Base-by-base conservation (phyloP, 1,140 invertebrate species). In the Penaeus chinensis region DNA sequence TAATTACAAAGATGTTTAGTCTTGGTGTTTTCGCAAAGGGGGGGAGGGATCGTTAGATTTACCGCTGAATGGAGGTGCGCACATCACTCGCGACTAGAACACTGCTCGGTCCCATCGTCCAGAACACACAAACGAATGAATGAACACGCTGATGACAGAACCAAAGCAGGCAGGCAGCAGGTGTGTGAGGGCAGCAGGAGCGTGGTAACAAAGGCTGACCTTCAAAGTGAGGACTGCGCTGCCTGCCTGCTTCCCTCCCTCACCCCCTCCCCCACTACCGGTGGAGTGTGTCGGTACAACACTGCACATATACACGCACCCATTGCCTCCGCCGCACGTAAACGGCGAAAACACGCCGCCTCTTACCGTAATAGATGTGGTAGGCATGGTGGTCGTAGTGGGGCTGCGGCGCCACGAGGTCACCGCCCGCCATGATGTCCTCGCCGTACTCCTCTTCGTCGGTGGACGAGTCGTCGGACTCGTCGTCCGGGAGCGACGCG, bases 341-440 rank as follows among this genome's bases (percentile, higher is more conserved):
- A 13, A 74, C 69, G 37, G 37, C 37, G 1, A 7, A 79, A 76
- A 71, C 32, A 71, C 66, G 18, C 69, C 16, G n/a, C 71, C 27
- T 16, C 88, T 85, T 76, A 89, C 89, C 89, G 62, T 89, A 89
- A 66, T 89, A 89, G 8, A 89, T 89, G 71, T 89, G 89, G 20
- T 89, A 89, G 62, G 89, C 86, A 54, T 89, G 89, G 65, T 89
- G 89, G 82, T 89, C 89, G 60, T 87, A 89, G 8, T 82, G 80
- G 3, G 85, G 82, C 66, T 80, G 89, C 1, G 82, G 87, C 24
- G 85, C 77, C 32, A 87, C 85, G 24, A 84, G 62, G 82, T 84
- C 85, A 60, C 76, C 82, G 77, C 83, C 89, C 63, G 86, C 85
- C 79, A 87, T 87, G 79, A 65, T 82, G 79, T 81, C 87, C n/a